These are phyloP conservation scores for Cheilosia variabilis DNA, from an alignment of 2,888 invertebrate genomes.

Conservation along the genomic window DNA sequence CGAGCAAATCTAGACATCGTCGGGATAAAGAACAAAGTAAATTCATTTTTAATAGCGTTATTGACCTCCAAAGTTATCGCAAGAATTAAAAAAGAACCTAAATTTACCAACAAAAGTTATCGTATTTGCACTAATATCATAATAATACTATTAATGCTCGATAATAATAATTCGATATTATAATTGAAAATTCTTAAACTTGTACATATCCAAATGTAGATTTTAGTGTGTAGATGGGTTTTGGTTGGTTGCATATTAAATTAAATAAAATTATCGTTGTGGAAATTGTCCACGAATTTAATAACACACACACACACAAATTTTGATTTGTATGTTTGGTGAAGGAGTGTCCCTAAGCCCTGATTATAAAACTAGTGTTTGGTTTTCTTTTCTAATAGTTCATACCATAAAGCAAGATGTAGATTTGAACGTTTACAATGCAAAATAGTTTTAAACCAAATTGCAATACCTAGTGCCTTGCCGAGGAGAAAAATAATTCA, in stretches of 20 bases:
- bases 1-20: slow-evolving; percentile 85
- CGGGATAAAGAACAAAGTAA: slow-evolving; percentile 87
- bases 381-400: slow-evolving; percentile 42
- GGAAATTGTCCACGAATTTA: slow-evolving; percentile 25
- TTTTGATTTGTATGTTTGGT: slow-evolving; percentile 56
- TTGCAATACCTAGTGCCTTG: neutral
- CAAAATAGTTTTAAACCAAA: slow-evolving; percentile 46
- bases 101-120: slow-evolving; percentile 43
- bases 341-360: slow-evolving; percentile 62
- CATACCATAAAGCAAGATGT: slow-evolving; percentile 75
- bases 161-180: slow-evolving; percentile 54
- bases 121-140: slow-evolving; percentile 67
- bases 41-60: slow-evolving; percentile 76
- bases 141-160: slow-evolving; percentile 64
- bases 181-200: slow-evolving; percentile 32
- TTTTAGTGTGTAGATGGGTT: slow-evolving; percentile 68
- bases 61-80: slow-evolving; percentile 58
- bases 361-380: slow-evolving; percentile 43
- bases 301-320: slow-evolving; percentile 22
- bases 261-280: slow-evolving; percentile 33
- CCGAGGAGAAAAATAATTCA: neutral
- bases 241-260: slow-evolving; percentile 58
- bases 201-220: slow-evolving; percentile 68
- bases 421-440: slow-evolving; percentile 74
- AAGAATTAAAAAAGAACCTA: slow-evolving; percentile 28